Conservation (phyloP, 2,888 invertebrate genomes). For the Apodemia arnacis region DNA sequence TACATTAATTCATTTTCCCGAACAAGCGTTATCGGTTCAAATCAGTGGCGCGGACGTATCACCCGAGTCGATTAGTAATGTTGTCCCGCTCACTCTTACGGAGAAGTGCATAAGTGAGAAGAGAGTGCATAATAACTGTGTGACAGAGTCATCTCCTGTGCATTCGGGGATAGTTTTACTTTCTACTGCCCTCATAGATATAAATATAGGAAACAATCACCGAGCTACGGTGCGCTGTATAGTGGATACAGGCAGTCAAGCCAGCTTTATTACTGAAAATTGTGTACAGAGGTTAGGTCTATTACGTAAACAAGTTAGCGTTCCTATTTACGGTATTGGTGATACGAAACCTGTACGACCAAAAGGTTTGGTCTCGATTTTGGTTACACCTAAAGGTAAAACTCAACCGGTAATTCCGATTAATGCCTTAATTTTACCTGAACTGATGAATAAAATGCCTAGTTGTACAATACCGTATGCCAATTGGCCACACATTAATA, state of each 20-base stretch:
- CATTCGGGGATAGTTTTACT: not conserved
- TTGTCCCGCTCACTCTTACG: not conserved
- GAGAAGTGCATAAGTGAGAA: not conserved
- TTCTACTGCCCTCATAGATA: not conserved
- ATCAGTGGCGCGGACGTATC: too few species aligned
- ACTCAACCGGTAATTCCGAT: not conserved
- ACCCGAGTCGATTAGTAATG: not conserved
- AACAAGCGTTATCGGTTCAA: not conserved
- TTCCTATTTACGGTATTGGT: not conserved
- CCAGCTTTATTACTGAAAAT: not conserved
- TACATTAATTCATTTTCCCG: constrained; percentile 10
- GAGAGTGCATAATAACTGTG: not conserved
- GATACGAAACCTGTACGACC: not conserved
- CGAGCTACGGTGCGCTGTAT: not conserved
- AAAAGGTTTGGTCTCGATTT: not conserved
- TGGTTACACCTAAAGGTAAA: not conserved
- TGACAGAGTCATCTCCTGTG: not conserved
- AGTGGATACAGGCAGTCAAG: not conserved
- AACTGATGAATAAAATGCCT: not conserved
- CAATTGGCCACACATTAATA: not conserved
- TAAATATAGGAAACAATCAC: not conserved
- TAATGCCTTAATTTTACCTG: not conserved
- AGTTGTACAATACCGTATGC: not conserved
- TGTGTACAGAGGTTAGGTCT: not conserved
- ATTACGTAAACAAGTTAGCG: not conserved